phyloP scores from a whole-genome alignment of 2,797 vertebrate genomes.

The Leptodactylus fallax region DNA sequence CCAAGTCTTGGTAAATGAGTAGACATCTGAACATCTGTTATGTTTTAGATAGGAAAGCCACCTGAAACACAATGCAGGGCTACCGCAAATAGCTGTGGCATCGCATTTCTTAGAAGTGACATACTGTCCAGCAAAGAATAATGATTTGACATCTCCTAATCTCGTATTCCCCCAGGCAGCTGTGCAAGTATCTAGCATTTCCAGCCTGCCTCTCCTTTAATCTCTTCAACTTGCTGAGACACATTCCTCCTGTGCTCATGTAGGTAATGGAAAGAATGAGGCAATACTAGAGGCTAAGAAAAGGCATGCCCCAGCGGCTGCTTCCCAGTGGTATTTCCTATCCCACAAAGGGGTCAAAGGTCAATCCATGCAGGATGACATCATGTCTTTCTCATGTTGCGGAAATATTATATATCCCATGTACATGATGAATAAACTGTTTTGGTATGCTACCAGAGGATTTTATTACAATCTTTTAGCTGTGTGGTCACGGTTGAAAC shows the following conservation, averaged over 20 bases:
- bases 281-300: constrained; percentile 29
- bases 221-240: constrained; percentile 30
- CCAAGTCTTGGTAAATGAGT: neutral
- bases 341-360: constrained; percentile 5
- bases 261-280: constrained; percentile 60
- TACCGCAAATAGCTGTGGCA: neutral
- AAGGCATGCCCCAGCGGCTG: constrained; percentile 22
- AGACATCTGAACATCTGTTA: neutral
- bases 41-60: neutral
- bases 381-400: constrained; percentile 28
- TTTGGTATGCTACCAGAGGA: neutral
- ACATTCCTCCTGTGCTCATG: constrained; percentile 50
- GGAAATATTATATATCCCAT: constrained; percentile 17
- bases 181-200: constrained; percentile 52
- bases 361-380: constrained; percentile 18
- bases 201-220: constrained; percentile 45
- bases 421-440: neutral
- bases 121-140: constrained; percentile 30
- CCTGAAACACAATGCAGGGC: constrained; percentile 17
- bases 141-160: constrained; percentile 14
- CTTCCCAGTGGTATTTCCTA: constrained; percentile 38
- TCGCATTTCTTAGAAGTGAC: neutral
- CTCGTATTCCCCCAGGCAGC: constrained; percentile 45
- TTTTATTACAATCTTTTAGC: neutral
- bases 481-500: neutral